Percentiles rank a stretch among this genome's conserved stretches.
Evolutionary conservation across 2,113 vertebrate species (phyloP).

Genomic region (Antechinus flavipes): DNA sequence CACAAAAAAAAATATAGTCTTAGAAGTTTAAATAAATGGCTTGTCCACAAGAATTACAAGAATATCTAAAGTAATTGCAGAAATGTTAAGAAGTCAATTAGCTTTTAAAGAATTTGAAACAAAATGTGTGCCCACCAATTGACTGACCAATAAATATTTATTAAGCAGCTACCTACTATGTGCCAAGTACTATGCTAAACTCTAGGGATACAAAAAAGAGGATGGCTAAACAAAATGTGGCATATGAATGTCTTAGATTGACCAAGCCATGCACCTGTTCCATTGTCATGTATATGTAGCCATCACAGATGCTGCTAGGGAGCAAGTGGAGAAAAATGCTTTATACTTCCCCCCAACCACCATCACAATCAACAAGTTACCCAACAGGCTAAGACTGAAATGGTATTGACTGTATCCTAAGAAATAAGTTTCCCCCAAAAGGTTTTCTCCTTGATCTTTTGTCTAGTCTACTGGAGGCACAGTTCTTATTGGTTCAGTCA

Average conservation of each 20-base stretch:
- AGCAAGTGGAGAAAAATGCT: neutral
- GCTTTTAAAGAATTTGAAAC: neutral
- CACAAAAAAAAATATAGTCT: neutral
- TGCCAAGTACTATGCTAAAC: neutral
- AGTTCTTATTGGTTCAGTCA: neutral
- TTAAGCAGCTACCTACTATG: neutral
- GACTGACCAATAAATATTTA: neutral
- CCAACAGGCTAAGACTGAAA: neutral
- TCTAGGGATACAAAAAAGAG: neutral
- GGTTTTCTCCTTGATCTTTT: neutral
- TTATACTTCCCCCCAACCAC: neutral
- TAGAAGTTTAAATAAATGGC: neutral
- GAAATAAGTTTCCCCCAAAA: neutral
- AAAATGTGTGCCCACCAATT: neutral
- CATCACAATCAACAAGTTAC: neutral
- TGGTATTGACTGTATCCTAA: neutral
- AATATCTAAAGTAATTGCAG: neutral
- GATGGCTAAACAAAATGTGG: neutral
- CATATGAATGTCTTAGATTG: neutral
- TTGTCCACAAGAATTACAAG: neutral
- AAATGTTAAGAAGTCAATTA: neutral
- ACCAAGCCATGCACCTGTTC: neutral
- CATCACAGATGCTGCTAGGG: neutral
- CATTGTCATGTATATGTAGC: neutral
- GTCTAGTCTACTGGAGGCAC: neutral